Evolutionary conservation across 30 jellyfish, hydroid and myxozoan species (phyloP).

Genomic region (Aurelia sp.): DNA sequence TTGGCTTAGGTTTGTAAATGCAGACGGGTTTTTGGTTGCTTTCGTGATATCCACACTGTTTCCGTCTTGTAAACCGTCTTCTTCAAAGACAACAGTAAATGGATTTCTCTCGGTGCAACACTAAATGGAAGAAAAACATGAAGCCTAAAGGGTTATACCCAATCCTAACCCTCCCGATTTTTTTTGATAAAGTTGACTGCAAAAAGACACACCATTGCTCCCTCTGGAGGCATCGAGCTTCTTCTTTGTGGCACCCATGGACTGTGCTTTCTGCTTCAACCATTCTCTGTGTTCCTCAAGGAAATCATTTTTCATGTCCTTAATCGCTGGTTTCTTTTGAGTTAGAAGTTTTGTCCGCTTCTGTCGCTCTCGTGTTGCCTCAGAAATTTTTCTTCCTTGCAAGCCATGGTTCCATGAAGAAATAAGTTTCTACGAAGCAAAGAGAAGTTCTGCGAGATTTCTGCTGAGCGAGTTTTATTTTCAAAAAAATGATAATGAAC

Average conservation of each 20-base stretch:
- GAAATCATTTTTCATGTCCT: background rate
- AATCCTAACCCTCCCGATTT: too few species aligned
- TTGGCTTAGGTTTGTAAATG: too few species aligned
- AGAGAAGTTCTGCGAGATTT: background rate
- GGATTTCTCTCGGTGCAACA: too few species aligned
- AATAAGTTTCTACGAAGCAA: slow-evolving; percentile 17
- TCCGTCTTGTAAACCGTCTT: too few species aligned
- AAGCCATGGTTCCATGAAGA: slow-evolving; percentile 41
- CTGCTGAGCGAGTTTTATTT: too few species aligned
- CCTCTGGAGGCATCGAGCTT: background rate
- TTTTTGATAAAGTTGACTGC: too few species aligned
- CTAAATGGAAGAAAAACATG: too few species aligned
- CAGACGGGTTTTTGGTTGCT: too few species aligned
- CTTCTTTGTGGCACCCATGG: background rate
- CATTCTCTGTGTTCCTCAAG: background rate
- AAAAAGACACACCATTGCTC: background rate
- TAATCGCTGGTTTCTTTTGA: background rate
- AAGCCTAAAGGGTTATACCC: too few species aligned
- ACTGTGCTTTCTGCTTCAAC: background rate
- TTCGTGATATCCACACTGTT: too few species aligned
- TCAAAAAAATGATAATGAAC: too few species aligned
- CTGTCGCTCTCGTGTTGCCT: background rate
- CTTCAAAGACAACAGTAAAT: too few species aligned
- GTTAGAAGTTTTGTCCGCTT: slow-evolving; percentile 11
- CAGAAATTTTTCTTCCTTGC: background rate